Evolutionary conservation across 1,140 invertebrate genomes (phyloP), one percentile per base, ranked within the genome.

Genomic region (Neocloeon triangulifer): DNA sequence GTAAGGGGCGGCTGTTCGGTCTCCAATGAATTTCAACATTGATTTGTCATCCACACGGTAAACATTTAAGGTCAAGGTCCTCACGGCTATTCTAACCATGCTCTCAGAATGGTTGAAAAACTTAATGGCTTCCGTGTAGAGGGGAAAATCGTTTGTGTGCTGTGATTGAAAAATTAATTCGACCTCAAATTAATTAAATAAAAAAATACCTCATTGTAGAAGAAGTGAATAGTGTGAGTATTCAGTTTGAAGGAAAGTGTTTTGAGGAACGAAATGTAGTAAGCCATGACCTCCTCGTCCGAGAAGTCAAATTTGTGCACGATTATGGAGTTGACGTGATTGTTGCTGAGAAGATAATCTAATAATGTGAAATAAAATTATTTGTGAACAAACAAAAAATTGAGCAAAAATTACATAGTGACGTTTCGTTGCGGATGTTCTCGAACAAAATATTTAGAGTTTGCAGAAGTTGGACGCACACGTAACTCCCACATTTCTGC

Each of bases 251-350:
- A 62, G 40, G 92, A 98, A 12, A 99, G 59, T 0, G 92, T 98
- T 56, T 98, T 98, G 33, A 98, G 53, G 52, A 99, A 98, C 27
- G 92, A 94, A 50, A 99, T 97, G 53, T 98, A 99, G 53, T 99
- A 98, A 4, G 92, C 94, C 88, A 98, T 96, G 2, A 99, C 89
- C 67, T 99, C 95, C 59, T 99, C 95, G 59, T 99, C 92, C 10
- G 85, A 89, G 48, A 99, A 95, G 54, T 99, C 94, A 67, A 98
- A 98, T 58, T 95, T 95, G 56, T 98, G 92, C 22, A 92, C 82
- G 50, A 99, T 98, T 46, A 99, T 98, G 20, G 82, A 89, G 57
- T 99, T 99, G 13, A 99, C 89, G 62, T 98, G 91, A 58, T 99
- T 99, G 56, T 99, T 99, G 45, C 91, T 97, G 12, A 99, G 59